Evolutionary conservation across 2,888 invertebrate genomes (phyloP), one percentile per base, ranked within the genome.

Genomic region (Cataglyphis rosenhaueri): DNA sequence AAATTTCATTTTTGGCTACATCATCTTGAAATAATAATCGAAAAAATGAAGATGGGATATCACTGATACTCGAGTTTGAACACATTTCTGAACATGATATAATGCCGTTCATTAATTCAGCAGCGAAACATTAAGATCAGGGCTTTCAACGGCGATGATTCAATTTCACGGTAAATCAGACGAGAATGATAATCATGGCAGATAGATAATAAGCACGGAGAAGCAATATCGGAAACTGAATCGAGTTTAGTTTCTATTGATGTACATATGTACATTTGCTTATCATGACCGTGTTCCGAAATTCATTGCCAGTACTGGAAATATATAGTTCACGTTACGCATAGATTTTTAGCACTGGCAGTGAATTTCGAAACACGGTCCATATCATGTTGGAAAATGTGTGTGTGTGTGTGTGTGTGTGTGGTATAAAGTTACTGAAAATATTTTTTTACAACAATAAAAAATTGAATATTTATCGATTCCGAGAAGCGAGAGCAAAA

Each of bases 61-160:
- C 41, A 76, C 25, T 12, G 41, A 32, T 55, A 21, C 32, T 57
- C 44, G 44, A 44, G 57, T 44, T 32, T 44, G 21, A 70, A 52
- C 52, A 59, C 59, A 70, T 78, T 78, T 78, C 78, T 68, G 44
- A 78, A 59, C 70, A 21, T 35, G 35, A 70, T 70, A 70, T 59
- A 78, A 59, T 61, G 78, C 66, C 29, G 76, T 64, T 78, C 78
- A 70, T 78, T 78, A 78, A 70, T 78, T 78, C 78, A 78, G 25
- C 18, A 70, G 29, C 41, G 78, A 68, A 59, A 76, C 29, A 68
- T 78, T 78, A 70, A 78, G 59, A 78, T 70, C 59, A 32, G 18
- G 8, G 57, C 76, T 68, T 66, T 78, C 41, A 35, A 32, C 12
- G 25, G 9, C 38, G 21, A 32, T 32, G 70, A 78, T 78, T 57